A percentile compares a stretch with the other conserved stretches of the same genome.
phyloP scores from a whole-genome alignment of 1,140 invertebrate species.

The Drosophila repleta region DNA sequence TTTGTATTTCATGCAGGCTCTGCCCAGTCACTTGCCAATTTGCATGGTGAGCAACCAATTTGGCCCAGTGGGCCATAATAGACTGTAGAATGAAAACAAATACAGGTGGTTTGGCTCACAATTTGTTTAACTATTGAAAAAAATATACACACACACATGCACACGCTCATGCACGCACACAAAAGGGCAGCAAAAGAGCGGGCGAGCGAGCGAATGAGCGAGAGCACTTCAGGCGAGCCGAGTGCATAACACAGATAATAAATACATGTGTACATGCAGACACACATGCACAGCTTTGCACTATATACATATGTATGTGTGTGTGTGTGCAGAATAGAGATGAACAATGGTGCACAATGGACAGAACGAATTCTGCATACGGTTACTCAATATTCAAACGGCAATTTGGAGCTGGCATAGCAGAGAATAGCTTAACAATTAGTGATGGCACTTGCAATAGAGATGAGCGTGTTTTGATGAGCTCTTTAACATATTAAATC shows the following conservation, averaged over 20 bases:
- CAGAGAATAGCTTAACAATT: too few relatives aligned
- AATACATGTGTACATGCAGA: slow-evolving; percentile 2
- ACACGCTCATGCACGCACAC: background rate
- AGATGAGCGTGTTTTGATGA: too few relatives aligned
- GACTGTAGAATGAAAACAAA: slow-evolving; percentile 32
- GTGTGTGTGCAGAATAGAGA: background rate
- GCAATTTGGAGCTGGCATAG: background rate
- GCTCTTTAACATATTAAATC: too few relatives aligned
- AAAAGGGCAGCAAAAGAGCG: slow-evolving; percentile 2
- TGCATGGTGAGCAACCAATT: background rate
- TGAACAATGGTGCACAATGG: background rate
- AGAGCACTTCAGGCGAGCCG: background rate
- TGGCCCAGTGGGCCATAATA: slow-evolving; percentile 6
- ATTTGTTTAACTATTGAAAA: background rate
- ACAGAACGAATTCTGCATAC: background rate
- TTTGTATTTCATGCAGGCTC: slow-evolving; percentile 31
- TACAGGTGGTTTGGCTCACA: slow-evolving; percentile 39
- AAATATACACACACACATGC: background rate
- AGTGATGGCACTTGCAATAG: too few relatives aligned
- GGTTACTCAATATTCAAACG: background rate
- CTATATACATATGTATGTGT: background rate
- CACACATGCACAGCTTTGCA: background rate
- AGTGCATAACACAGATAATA: background rate
- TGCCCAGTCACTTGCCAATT: slow-evolving; percentile 10
- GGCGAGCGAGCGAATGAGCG: too few relatives aligned